phyloP scores from a whole-genome alignment of 2,113 vertebrate genomes.

The Sarotherodon lohbergeri region DNA sequence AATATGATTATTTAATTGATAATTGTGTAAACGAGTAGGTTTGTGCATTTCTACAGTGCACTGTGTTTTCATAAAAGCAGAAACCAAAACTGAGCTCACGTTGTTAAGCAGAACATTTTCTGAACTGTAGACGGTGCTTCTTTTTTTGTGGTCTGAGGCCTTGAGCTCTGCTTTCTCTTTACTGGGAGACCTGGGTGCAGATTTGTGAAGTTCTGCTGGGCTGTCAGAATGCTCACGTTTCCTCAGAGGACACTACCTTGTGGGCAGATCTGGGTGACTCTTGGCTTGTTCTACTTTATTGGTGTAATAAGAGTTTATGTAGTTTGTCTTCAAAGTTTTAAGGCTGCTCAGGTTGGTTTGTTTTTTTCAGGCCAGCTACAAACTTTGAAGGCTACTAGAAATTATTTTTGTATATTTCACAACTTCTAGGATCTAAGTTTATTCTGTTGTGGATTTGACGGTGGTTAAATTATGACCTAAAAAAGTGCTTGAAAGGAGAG shows the following conservation, averaged over 20 bases:
- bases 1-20: fast-evolving
- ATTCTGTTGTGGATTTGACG: not conserved
- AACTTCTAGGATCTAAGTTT: not conserved
- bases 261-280: too few species aligned
- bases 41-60: not conserved
- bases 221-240: fast-evolving
- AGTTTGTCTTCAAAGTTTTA: not conserved
- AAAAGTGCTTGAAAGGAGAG: fast-evolving
- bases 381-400: not conserved
- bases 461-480: fast-evolving
- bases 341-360: not conserved
- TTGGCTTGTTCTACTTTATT: not conserved
- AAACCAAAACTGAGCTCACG: not conserved
- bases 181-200: not conserved
- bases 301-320: not conserved
- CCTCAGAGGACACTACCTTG: not conserved
- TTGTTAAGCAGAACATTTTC: not conserved
- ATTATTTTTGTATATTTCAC: fast-evolving
- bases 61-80: not conserved
- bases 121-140: fast-evolving
- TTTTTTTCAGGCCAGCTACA: not conserved
- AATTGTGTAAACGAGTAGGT: not conserved
- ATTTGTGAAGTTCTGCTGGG: not conserved
- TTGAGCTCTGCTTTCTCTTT: not conserved
- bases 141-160: not conserved